Percentiles rank a stretch among this genome's conserved stretches.
phyloP scores from a whole-genome alignment of 2,113 vertebrate species.

The Tragulus kanchil region DNA sequence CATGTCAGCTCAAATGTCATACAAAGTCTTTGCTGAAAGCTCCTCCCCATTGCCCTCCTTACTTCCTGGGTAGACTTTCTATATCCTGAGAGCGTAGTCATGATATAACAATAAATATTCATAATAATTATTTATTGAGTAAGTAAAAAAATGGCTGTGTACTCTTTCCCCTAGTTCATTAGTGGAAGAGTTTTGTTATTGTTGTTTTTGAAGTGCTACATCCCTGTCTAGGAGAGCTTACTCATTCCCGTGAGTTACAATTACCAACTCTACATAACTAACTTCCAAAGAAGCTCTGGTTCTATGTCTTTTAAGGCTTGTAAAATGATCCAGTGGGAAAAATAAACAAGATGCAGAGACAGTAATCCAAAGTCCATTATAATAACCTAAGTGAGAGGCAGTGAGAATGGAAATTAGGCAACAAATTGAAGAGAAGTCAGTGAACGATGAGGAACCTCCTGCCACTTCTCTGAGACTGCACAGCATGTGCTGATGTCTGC shows the following conservation, averaged over 20 bases:
- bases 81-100: not conserved
- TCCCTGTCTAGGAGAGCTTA: not conserved
- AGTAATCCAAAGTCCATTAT: not conserved
- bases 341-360: conserved; percentile 11
- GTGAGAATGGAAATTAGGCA: not conserved
- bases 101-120: conserved; percentile 28
- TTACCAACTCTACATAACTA: not conserved
- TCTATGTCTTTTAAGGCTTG: not conserved
- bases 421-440: not conserved
- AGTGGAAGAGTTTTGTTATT: not conserved
- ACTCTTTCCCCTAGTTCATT: not conserved
- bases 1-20: not conserved
- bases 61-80: conserved; percentile 12
- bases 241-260: not conserved
- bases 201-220: not conserved
- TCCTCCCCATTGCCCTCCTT: not conserved
- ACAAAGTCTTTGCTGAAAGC: not conserved
- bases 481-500: not conserved
- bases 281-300: not conserved
- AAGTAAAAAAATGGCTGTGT: not conserved
- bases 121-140: conserved; percentile 3
- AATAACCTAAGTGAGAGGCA: not conserved
- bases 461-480: not conserved
- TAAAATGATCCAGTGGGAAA: not conserved
- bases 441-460: not conserved